These are phyloP conservation scores for Achatina immaculata DNA, from an alignment of 1,140 invertebrate genomes.

Conservation along the genomic window DNA sequence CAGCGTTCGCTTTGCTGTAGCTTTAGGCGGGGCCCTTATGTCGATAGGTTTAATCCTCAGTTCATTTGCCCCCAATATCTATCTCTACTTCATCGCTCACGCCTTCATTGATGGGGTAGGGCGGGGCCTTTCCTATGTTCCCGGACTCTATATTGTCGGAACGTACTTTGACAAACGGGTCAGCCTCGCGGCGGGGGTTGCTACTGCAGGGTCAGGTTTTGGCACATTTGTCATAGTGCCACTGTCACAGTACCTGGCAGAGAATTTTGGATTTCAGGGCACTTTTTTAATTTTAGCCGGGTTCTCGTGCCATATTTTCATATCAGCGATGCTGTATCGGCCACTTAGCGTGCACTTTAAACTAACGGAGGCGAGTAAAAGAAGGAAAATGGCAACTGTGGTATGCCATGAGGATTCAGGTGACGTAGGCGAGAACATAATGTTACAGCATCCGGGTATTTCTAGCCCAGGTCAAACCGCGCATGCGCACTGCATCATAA, in stretches of 20 bases:
- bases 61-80: slow-evolving; percentile 82
- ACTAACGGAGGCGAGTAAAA: neutral
- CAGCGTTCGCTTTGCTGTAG: slow-evolving; percentile 88
- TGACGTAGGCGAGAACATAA: neutral
- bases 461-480: neutral
- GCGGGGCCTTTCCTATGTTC: slow-evolving; percentile 35
- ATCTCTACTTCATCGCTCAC: slow-evolving; percentile 84
- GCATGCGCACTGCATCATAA: too few species aligned
- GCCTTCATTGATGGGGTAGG: slow-evolving; percentile 78
- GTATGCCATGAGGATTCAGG: too few species aligned
- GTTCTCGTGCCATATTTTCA: slow-evolving; percentile 40
- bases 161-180: slow-evolving; percentile 59
- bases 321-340: slow-evolving; percentile 43
- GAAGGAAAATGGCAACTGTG: neutral
- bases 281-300: slow-evolving; percentile 45
- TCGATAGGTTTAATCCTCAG: slow-evolving; percentile 82
- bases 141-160: slow-evolving; percentile 62
- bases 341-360: slow-evolving; percentile 55
- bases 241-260: slow-evolving; percentile 58
- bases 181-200: slow-evolving; percentile 63
- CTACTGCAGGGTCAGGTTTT: slow-evolving; percentile 64
- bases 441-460: neutral
- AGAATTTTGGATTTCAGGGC: slow-evolving; percentile 36
- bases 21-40: slow-evolving; percentile 84
- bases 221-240: slow-evolving; percentile 67